Evolutionary conservation across 1,140 invertebrate species (phyloP).

Genomic region (Sarcophaga bullata): DNA sequence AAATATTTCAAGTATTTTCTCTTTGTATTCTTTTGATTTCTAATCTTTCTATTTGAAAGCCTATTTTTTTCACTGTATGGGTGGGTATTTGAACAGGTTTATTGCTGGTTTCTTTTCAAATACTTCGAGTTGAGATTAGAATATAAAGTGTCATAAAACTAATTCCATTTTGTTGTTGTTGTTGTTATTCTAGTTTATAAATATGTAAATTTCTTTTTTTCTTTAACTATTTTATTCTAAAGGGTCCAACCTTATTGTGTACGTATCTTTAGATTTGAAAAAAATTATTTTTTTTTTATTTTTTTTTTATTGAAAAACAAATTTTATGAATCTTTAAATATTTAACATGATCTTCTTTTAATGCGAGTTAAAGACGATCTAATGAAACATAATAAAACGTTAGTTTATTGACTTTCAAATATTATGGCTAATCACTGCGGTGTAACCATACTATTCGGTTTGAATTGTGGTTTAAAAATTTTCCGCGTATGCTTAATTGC

Average conservation of each 20-base stretch:
- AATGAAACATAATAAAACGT: background rate
- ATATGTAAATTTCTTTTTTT: background rate
- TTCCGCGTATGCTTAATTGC: too few species aligned
- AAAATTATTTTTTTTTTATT: too few species aligned
- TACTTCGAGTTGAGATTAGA: background rate
- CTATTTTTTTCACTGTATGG: background rate
- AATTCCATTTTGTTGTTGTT: background rate
- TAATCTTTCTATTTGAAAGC: background rate
- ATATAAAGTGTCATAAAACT: slow-evolving; percentile 11
- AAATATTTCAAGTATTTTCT: too few species aligned
- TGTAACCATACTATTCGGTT: background rate
- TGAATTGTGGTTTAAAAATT: too few species aligned
- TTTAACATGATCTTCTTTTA: background rate
- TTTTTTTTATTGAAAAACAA: too few species aligned
- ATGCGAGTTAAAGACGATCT: background rate
- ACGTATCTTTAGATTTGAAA: background rate
- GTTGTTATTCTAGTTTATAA: background rate
- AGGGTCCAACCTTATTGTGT: background rate
- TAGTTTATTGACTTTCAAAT: slow-evolving; percentile 3
- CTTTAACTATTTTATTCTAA: background rate
- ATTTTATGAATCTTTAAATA: background rate
- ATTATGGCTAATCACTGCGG: background rate
- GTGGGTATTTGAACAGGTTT: slow-evolving; percentile 15
- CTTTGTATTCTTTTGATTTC: too few species aligned
- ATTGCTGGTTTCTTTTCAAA: background rate